phyloP scores from a whole-genome alignment of 2,797 vertebrate species.

The Lepidocolaptes lacrymiger region DNA sequence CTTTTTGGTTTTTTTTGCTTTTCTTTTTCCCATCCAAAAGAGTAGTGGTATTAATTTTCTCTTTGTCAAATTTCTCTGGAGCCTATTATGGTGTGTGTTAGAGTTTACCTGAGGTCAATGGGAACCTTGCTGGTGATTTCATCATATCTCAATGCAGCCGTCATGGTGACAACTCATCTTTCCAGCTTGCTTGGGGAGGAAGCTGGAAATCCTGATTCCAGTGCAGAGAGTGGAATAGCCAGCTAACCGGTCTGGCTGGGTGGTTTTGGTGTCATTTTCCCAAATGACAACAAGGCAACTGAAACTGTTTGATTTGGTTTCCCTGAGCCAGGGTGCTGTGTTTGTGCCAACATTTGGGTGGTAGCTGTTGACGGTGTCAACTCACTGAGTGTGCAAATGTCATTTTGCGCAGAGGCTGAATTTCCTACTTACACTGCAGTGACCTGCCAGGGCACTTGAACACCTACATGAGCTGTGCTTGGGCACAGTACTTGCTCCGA shows the following conservation, averaged over 20 bases:
- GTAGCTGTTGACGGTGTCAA: background rate
- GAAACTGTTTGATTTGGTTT: background rate
- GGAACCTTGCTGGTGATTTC: background rate
- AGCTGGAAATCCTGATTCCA: background rate
- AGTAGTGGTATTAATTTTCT: background rate
- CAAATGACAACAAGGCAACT: background rate
- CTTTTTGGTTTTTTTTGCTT: background rate
- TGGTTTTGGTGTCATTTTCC: background rate
- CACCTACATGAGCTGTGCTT: fast-evolving
- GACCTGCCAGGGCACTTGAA: background rate
- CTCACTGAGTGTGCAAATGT: background rate
- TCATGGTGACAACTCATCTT: background rate
- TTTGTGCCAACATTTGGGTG: background rate
- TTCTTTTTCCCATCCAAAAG: background rate
- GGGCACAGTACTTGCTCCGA: background rate
- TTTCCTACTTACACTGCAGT: background rate
- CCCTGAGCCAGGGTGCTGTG: background rate
- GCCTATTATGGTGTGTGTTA: fast-evolving
- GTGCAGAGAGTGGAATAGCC: background rate
- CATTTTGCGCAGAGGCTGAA: background rate
- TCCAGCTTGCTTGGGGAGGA: background rate
- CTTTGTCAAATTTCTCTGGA: background rate
- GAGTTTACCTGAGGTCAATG: background rate
- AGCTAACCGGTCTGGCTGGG: background rate
- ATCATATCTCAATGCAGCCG: background rate